Evolutionary conservation across 2,888 invertebrate species (phyloP).

Genomic region (Polydesmus complanatus): DNA sequence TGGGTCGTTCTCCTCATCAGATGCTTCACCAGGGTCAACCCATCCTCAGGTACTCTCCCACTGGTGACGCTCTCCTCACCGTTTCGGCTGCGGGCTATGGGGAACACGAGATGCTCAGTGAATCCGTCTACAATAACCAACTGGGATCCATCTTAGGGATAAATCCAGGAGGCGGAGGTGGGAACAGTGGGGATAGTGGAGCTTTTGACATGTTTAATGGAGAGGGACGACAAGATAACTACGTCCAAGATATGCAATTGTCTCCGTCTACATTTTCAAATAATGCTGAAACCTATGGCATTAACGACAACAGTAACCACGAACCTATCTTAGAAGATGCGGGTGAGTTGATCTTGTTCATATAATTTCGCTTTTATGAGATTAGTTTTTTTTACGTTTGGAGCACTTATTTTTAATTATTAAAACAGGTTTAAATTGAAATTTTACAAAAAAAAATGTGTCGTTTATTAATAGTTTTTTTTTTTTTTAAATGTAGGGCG

Average conservation of each 20-base stretch:
- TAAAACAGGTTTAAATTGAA: no score
- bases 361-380: no score
- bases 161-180: constrained; percentile 24
- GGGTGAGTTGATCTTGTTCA: no score
- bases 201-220: constrained; percentile 31
- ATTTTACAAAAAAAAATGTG: no score
- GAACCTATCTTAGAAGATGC: not conserved
- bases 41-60: constrained; percentile 24
- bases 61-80: constrained; percentile 33
- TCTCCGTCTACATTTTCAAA: constrained; percentile 28
- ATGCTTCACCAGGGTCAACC: not conserved
- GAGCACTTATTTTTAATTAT: no score
- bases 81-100: constrained; percentile 31
- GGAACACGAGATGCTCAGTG: constrained; percentile 30
- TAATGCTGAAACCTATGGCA: constrained; percentile 21
- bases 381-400: no score
- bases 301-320: constrained; percentile 19
- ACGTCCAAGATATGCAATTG: constrained; percentile 25
- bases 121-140: constrained; percentile 30
- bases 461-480: no score
- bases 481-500: no score
- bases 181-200: constrained; percentile 24
- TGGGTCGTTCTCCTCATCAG: not conserved
- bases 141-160: constrained; percentile 24
- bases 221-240: constrained; percentile 28